A percentile compares a stretch with the other conserved stretches of the same genome.
Evolutionary conservation across 2,113 vertebrate species (phyloP).

Genomic region (Etheostoma spectabile): DNA sequence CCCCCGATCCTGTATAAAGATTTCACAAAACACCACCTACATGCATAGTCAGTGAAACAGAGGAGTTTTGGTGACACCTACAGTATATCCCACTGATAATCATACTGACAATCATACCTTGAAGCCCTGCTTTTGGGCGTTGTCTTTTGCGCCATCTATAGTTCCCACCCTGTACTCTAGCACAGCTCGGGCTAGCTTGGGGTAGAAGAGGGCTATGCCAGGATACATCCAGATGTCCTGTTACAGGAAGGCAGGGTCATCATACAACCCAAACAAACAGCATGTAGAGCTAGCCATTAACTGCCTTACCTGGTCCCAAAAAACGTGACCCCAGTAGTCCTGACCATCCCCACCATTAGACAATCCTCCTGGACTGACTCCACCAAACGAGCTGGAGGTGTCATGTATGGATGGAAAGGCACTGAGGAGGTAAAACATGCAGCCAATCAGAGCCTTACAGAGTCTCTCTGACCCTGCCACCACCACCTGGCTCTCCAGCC

Average conservation of each 20-base stretch:
- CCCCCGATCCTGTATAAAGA: no score
- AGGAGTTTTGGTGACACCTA: background rate
- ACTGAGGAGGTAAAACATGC: constrained; percentile 94
- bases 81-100: background rate
- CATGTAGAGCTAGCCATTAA: background rate
- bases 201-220: constrained; percentile 88
- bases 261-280: constrained; percentile 3
- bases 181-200: constrained; percentile 87
- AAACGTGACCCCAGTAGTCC: constrained; percentile 96
- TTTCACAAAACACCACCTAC: no score
- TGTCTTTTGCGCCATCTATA: constrained; percentile 86
- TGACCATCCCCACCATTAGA: constrained; percentile 90
- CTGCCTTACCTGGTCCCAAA: constrained; percentile 95
- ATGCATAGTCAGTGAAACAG: background rate
- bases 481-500: constrained; percentile 85
- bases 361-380: constrained; percentile 94
- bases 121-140: constrained; percentile 87
- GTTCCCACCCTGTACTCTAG: constrained; percentile 90
- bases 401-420: constrained; percentile 81
- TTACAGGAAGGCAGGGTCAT: constrained; percentile 10
- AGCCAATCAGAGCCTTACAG: constrained; percentile 87
- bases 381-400: constrained; percentile 79
- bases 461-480: constrained; percentile 81
- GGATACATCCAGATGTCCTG: constrained; percentile 97
- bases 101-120: constrained; percentile 78